phyloP scores from a whole-genome alignment of 1,140 invertebrate species.

The Papilio dardanus region DNA sequence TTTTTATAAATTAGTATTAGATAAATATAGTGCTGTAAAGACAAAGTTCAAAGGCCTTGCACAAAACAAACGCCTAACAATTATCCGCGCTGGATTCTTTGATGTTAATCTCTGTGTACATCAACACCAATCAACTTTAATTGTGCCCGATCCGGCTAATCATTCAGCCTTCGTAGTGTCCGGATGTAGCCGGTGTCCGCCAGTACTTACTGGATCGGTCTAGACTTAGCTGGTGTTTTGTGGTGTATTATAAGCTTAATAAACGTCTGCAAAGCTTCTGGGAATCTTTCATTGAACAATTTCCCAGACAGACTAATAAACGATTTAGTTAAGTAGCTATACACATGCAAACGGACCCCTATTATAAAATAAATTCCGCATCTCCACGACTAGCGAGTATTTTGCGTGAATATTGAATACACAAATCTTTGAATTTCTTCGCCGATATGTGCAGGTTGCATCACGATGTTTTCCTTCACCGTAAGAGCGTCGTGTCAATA shows the following conservation, averaged over 20 bases:
- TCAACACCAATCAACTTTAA: constrained; percentile 51
- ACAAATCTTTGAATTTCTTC: no score
- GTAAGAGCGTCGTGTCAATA: no score
- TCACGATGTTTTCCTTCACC: no score
- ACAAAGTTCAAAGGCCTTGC: constrained; percentile 4
- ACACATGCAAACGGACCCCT: no score
- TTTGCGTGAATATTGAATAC: no score
- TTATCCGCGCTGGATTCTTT: constrained; percentile 32
- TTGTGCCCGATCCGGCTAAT: constrained; percentile 40
- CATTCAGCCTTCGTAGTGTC: constrained; percentile 34
- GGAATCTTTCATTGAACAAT: background rate
- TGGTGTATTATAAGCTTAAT: background rate
- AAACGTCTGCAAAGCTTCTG: constrained; percentile 8
- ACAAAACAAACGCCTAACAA: constrained; percentile 12
- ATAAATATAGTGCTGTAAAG: background rate
- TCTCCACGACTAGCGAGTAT: no score
- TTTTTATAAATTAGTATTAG: no score
- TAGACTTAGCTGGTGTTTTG: background rate
- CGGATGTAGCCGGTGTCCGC: constrained; percentile 11
- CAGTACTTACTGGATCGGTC: background rate
- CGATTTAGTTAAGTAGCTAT: no score
- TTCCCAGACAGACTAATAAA: no score
- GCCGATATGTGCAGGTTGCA: no score
- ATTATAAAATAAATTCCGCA: no score
- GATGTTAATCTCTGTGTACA: constrained; percentile 44